Evolutionary conservation across 2,797 vertebrate genomes (phyloP), one percentile per base, ranked within the genome.

Genomic region (Sebastes variabilis): DNA sequence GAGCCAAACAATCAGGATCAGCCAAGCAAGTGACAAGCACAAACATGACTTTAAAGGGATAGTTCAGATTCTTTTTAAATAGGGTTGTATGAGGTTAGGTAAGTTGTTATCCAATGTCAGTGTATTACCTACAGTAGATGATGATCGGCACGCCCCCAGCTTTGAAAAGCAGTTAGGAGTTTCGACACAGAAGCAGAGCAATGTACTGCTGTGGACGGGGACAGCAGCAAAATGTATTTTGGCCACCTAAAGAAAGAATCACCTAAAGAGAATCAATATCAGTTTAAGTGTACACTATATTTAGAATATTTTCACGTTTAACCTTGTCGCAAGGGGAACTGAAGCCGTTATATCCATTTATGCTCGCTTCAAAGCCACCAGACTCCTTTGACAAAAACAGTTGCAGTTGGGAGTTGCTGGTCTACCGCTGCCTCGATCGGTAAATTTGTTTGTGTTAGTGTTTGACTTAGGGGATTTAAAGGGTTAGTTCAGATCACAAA

Each of bases 1-100:
- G 18, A 46, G 18, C 18, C 46, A 49, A 49, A 49, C 24, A 74
- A 66, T 69, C 24, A 42, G 12, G 59, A 69, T 67, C 29, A 71
- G 46, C 20, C 42, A 54, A 34, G 0, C 52, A 12, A 56, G 46
- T 68, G 32, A 72, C 60, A 72, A 75, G 71, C 49, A 73, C 72
- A 79, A 66, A 85, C 59, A 71, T 75, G 66, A 66, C 29, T 36
- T 38, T 13, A 42, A 38, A 49, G 42, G 42, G 42, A 49, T 8
- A 18, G 42, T 49, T 49, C 16, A 18, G 42, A 49, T 49, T 49
- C 0, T 49, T 49, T 49, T 42, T 18, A 49, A 42, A 49, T 49
- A 18, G 42, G 42, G 42, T 49, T 49, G 18, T 49, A 9, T 49
- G 46, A 49, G 46, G 46, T 49, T 4, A 49, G 18, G 46, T 49